Evolutionary conservation across 2,888 invertebrate genomes (phyloP), one percentile per base, ranked within the genome.

Genomic region (Mimas tiliae): DNA sequence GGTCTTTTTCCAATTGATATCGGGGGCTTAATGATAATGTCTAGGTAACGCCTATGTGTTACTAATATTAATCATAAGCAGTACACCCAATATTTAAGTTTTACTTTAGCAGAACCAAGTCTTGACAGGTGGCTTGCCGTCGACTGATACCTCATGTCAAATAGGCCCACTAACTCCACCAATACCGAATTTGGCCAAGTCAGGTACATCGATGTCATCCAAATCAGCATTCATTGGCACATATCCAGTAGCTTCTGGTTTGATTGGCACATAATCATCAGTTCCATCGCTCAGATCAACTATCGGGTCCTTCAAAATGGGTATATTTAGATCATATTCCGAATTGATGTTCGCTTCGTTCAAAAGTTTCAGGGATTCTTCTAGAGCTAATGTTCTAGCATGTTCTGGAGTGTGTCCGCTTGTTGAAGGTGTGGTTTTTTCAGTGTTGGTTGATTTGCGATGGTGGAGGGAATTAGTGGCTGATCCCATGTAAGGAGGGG

Each of bases 21-120:
- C 27, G 27, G 27, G 27, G 27, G 1, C 4, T 27, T 4, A 27
- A 27, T 27, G 27, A 27, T 27, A 27, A n/a, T n/a, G n/a, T n/a
- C n/a, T n/a, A 1, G 27, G 27, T 27, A 3, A 27, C 4, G 4
- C 27, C 27, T 4, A n/a, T 4, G 27, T 6, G 38, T 9, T 38
- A 38, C 38, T 38, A 27, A 38, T 38, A n/a, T n/a, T n/a, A 9
- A 38, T 38, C 38, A 38, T 38, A 3, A 7, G 7, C 48, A 19
- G 11, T 11, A 6, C 19, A 9, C 9, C 12, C 4, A 12, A 50
- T 19, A 3, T 9, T 19, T 0, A n/a, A 9, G 11, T 42, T 19
- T 38, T 11, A 19, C 52, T 52, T 58, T 81, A 94, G 76, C 94
- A 94, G 70, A 94, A 94, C 94, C 94, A 94, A 19, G 94, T 94